Evolutionary conservation across 2,888 invertebrate species (phyloP), one percentile per base, ranked within the genome.

Genomic region (Apodemia zela): DNA sequence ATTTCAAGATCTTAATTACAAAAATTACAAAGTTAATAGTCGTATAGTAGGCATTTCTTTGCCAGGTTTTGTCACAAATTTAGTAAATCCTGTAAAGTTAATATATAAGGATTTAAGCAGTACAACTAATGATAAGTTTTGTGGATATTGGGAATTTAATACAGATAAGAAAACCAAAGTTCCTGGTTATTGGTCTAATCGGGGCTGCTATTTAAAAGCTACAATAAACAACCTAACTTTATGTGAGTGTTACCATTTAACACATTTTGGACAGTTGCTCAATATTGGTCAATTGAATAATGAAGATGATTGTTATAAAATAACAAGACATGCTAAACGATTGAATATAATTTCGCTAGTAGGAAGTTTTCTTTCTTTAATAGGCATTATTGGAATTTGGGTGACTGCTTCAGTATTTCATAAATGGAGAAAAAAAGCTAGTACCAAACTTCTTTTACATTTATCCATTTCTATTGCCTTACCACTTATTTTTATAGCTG

Each of bases 361-460:
- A 1, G 94, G 94, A 0, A 93, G 94, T 69, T 87, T 90, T 13
- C 74, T 94, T 4, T 94, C 94, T 0, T 75, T 94, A 42, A 68
- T 93, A 2, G 94, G 94, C 21, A 85, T 94, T 35, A 64, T 85
- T n/a, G 91, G 93, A 3, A 93, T 94, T 65, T 91, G 93, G 77
- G 74, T 93, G 18, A 94, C 94, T 0, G 94, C 94, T 2, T 78
- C 89, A 13, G 73, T 93, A 10, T 94, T 94, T 73, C 84, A 88
- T 66, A 89, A 92, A 51, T 94, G 95, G 93, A 90, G 95, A 17
- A 89, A 92, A 72, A 93, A 94, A 71, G 89, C 94, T 0, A 93
- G 94, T 0, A 94, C 94, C 49, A 94, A 95, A 80, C 92, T 95
- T 10, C 81, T 95, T 33, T 82, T 95, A 38, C 93, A 95, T 74